Evolutionary conservation across 2,888 invertebrate species (phyloP).

Genomic region (Chromoteleia sp.): DNA sequence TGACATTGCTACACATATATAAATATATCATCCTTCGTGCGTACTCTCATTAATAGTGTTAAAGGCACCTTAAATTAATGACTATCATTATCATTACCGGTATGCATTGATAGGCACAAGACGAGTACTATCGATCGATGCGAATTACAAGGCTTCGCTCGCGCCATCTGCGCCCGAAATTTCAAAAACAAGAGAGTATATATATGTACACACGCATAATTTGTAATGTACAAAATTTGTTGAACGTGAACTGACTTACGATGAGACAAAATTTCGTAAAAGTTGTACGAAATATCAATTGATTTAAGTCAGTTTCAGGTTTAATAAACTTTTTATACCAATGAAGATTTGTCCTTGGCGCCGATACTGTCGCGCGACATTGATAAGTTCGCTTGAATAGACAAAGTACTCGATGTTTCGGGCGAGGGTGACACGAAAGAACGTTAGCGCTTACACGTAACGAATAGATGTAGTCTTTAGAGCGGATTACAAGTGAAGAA

Average conservation of each 20-base stretch:
- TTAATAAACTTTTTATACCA: neutral
- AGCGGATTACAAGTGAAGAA: constrained; percentile 48
- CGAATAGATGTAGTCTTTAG: constrained; percentile 65
- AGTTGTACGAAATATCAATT: constrained; percentile 20
- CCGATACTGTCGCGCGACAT: neutral
- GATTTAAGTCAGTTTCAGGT: constrained; percentile 1
- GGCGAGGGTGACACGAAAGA: constrained; percentile 21
- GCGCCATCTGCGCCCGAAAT: constrained; percentile 43
- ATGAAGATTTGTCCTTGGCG: constrained; percentile 4
- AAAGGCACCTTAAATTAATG: constrained; percentile 57
- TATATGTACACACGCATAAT: too few species aligned
- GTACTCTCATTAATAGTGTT: constrained; percentile 61
- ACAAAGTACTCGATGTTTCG: constrained; percentile 7
- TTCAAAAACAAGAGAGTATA: too few species aligned
- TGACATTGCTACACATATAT: constrained; percentile 65
- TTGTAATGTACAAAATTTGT: too few species aligned
- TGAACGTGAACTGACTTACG: too few species aligned
- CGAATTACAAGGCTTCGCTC: constrained; percentile 48
- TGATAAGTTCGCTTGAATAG: too few species aligned
- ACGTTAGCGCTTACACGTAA: constrained; percentile 65
- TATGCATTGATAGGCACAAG: constrained; percentile 69
- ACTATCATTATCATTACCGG: constrained; percentile 67
- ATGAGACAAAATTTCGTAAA: neutral
- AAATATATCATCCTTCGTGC: constrained; percentile 69
- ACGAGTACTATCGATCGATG: constrained; percentile 60